A percentile compares a stretch with the other conserved stretches of the same genome.
phyloP scores from a whole-genome alignment of 2,888 invertebrate species.

The Agonopterix arenella region DNA sequence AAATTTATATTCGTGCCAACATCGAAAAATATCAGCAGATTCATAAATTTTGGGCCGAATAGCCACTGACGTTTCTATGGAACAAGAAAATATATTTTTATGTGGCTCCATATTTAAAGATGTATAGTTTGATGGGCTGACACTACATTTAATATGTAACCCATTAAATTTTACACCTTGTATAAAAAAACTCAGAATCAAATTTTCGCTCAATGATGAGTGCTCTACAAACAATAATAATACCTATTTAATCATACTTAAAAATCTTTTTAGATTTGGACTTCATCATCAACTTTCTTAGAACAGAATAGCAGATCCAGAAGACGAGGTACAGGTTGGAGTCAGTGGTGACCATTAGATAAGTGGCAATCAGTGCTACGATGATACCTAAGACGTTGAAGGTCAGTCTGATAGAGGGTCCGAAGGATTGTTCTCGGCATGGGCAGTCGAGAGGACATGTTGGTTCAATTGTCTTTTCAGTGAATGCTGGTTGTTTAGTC shows the following conservation, averaged over 20 bases:
- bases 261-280: constrained; percentile 18
- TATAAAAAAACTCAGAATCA: too few species aligned
- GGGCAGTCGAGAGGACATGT: constrained; percentile 37
- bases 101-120: too few species aligned
- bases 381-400: constrained; percentile 49
- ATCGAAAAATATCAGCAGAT: too few species aligned
- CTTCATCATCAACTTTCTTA: constrained; percentile 47
- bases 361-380: constrained; percentile 51
- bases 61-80: too few species aligned
- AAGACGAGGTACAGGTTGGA: constrained; percentile 58
- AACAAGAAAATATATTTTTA: too few species aligned
- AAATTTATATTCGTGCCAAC: too few species aligned
- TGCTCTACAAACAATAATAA: not conserved
- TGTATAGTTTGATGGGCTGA: too few species aligned
- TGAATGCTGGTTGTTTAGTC: not conserved
- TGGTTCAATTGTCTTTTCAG: constrained; percentile 1
- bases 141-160: too few species aligned
- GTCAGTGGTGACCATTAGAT: constrained; percentile 51
- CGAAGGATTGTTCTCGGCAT: constrained; percentile 24
- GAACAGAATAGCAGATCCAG: constrained; percentile 57
- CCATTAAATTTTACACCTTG: too few species aligned
- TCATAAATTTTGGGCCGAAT: too few species aligned
- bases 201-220: too few species aligned
- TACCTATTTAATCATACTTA: constrained; percentile 33
- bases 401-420: constrained; percentile 20